phyloP scores from a whole-genome alignment of 2,888 invertebrate genomes.

The Leptinotarsa haldemani region DNA sequence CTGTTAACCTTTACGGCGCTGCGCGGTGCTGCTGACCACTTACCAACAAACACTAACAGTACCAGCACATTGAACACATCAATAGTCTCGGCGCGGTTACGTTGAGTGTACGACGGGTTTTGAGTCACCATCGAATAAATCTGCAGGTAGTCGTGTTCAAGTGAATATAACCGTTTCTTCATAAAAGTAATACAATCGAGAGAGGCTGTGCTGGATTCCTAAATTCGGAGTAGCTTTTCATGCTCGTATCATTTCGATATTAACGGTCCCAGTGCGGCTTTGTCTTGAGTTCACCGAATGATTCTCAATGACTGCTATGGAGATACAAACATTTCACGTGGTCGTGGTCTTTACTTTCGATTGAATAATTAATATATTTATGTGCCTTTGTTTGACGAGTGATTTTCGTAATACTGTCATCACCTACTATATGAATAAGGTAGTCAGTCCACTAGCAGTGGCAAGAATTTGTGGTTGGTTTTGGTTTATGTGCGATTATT shows the following conservation, averaged over 20 bases:
- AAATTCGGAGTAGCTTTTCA: constrained; percentile 33
- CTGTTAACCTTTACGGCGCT: not conserved
- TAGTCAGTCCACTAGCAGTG: too few species aligned
- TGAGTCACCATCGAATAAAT: constrained; percentile 35
- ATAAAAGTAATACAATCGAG: constrained; percentile 17
- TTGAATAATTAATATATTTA: not conserved
- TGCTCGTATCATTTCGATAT: not conserved
- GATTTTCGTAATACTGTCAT: too few species aligned
- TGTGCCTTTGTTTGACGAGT: too few species aligned
- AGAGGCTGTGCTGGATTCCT: constrained; percentile 2
- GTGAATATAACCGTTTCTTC: constrained; percentile 30
- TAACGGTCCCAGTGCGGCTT: constrained; percentile 1
- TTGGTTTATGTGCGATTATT: too few species aligned
- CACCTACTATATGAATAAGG: too few species aligned
- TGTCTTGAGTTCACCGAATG: constrained; percentile 7
- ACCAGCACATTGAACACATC: constrained; percentile 26
- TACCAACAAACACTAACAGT: constrained; percentile 2
- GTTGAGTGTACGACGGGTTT: constrained; percentile 45
- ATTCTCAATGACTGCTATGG: not conserved
- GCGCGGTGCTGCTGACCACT: constrained; percentile 4
- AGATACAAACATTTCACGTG: not conserved
- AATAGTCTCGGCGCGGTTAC: constrained; percentile 52
- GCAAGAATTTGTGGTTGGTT: too few species aligned
- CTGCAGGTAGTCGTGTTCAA: constrained; percentile 50
- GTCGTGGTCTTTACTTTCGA: not conserved